Conservation (phyloP, 2,113 vertebrate genomes). For the Anarrhichthys ocellatus region DNA sequence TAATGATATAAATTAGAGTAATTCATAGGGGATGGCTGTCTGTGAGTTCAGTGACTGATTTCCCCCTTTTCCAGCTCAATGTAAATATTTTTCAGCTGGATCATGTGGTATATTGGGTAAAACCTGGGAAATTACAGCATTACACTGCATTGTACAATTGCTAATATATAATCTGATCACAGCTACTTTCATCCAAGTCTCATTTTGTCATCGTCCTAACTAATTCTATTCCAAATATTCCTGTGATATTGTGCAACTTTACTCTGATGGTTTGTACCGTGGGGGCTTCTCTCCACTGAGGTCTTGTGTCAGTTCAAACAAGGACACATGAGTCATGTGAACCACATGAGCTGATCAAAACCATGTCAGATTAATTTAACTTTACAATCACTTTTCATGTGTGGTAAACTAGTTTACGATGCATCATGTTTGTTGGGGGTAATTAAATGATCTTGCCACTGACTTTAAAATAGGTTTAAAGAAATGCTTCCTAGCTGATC, state of each 20-base stretch:
- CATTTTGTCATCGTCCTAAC: too few relatives aligned
- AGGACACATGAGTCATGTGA: too few relatives aligned
- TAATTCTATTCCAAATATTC: too few relatives aligned
- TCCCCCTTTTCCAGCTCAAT: constrained; percentile 48
- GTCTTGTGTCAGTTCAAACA: too few relatives aligned
- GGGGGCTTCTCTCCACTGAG: too few relatives aligned
- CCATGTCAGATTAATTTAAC: too few relatives aligned
- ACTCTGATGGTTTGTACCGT: too few relatives aligned
- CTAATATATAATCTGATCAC: background rate
- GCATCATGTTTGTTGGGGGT: constrained; percentile 15
- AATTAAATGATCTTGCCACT: constrained; percentile 1
- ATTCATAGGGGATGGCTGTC: constrained; percentile 69
- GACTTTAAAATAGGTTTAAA: constrained; percentile 8
- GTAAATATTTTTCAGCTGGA: constrained; percentile 71
- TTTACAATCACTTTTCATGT: background rate
- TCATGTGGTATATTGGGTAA: constrained; percentile 38
- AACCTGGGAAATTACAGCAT: constrained; percentile 38
- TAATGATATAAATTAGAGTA: constrained; percentile 76
- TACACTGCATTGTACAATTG: constrained; percentile 14
- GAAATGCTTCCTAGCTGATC: constrained; percentile 1
- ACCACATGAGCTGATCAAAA: too few relatives aligned
- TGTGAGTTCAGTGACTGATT: constrained; percentile 68
- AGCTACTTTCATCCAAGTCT: too few relatives aligned
- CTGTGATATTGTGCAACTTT: too few relatives aligned
- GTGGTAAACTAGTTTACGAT: constrained; percentile 17